phyloP scores from a whole-genome alignment of 2,797 vertebrate species.

The Melanotaenia boesemani region DNA sequence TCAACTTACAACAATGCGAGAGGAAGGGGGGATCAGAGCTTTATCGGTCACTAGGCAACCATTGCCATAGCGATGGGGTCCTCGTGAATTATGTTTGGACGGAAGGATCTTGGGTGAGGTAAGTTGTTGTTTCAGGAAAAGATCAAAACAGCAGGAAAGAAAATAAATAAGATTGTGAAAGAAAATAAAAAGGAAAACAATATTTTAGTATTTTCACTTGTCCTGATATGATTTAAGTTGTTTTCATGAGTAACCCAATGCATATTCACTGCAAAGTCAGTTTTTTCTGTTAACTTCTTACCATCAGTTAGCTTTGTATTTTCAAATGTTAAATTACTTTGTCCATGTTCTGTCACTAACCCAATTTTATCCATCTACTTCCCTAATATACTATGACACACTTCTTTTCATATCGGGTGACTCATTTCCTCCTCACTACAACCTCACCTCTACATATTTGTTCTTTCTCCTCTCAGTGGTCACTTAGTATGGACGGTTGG shows the following conservation, averaged over 20 bases:
- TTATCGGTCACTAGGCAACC: slow-evolving; percentile 88
- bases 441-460: slow-evolving; percentile 58
- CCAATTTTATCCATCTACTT: slow-evolving; percentile 36
- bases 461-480: slow-evolving; percentile 40
- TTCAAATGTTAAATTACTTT: slow-evolving; percentile 44
- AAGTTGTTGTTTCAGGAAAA: slow-evolving; percentile 85
- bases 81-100: slow-evolving; percentile 86
- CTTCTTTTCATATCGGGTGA: slow-evolving; percentile 18
- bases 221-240: slow-evolving; percentile 59
- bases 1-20: slow-evolving; percentile 84
- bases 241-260: slow-evolving; percentile 57
- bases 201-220: slow-evolving; percentile 74
- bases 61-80: slow-evolving; percentile 86
- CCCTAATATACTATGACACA: slow-evolving; percentile 46
- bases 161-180: slow-evolving; percentile 80
- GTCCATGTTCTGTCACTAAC: slow-evolving; percentile 22
- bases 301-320: slow-evolving; percentile 56
- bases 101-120: slow-evolving; percentile 83
- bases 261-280: slow-evolving; percentile 58
- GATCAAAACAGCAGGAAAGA: slow-evolving; percentile 83
- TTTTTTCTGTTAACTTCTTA: slow-evolving; percentile 38
- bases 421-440: slow-evolving; percentile 21
- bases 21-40: slow-evolving; percentile 86
- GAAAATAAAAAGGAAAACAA: slow-evolving; percentile 80
- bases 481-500: slow-evolving; percentile 94